Base-by-base conservation (phyloP, 2,797 vertebrate species). In the Thunnus albacares region DNA sequence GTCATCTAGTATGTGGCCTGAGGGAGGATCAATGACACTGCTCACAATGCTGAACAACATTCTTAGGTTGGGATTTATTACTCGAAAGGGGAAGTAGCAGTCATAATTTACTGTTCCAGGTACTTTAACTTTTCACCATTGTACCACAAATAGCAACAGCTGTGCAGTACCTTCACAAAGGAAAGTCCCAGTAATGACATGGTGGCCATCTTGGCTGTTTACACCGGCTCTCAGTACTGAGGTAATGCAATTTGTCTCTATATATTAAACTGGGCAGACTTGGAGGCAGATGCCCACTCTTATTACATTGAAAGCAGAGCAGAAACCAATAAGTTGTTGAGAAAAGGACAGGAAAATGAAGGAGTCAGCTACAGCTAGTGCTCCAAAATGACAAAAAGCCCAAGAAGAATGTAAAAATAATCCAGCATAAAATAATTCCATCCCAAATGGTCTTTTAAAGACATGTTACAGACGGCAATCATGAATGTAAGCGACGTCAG, bases 361-460 rank as follows among this genome's bases (percentile, higher is more conserved):
- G 70, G 71, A 83, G 80, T 78, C 85, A 77, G 59, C 72, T 59
- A 24, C 65, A 55, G 43, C 69, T 62, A 56, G 75, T 13, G 56
- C 70, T 87, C 77, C 87, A 77, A 81, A 72, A 78, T 75, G 81
- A 88, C 84, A 84, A 69, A 85, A 85, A 63, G 59, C 66, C 79
- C 53, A 63, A 73, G 70, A 35, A 77, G 83, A 88, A 89, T 85
- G 84, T 91, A 90, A 92, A 91, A 90, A 90, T 90, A 92, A 89
- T 89, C 79, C 80, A 51, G 79, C 79, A 83, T 90, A 80, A 88
- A 90, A 87, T 85, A 89, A 91, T 91, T 88, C 80, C 80, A 80
- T 80, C 85, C 81, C 75, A 87, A 86, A 94, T 90, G 85, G 71
- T 80, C 85, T 92, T 93, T 93, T 91, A 93, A 91, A 90, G 86